A percentile compares a stretch with the other conserved stretches of the same genome.
Evolutionary conservation across 2,888 invertebrate genomes (phyloP).

Genomic region (Formica aserva): DNA sequence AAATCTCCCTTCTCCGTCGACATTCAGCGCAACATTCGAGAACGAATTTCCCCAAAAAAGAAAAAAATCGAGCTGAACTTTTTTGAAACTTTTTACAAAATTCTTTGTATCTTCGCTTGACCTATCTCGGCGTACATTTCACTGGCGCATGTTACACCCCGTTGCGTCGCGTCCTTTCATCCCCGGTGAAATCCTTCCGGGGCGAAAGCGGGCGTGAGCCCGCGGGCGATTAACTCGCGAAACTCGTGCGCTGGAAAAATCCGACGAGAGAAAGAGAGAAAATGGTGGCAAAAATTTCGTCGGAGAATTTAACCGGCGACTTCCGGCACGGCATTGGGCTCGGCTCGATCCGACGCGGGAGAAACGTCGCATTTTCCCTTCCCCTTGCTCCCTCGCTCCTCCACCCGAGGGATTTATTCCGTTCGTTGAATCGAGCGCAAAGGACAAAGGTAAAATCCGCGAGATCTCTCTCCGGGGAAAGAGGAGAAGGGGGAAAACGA

Average conservation of each 20-base stretch:
- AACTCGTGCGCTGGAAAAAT: slow-evolving; percentile 51
- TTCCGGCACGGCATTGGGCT: slow-evolving; percentile 29
- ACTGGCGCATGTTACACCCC: slow-evolving; percentile 37
- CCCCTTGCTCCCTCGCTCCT: neutral
- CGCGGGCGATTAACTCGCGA: slow-evolving; percentile 55
- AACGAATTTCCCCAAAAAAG: neutral
- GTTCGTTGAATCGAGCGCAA: slow-evolving; percentile 59
- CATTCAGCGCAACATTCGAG: slow-evolving; percentile 1
- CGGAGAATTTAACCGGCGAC: slow-evolving; percentile 46
- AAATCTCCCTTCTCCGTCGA: neutral
- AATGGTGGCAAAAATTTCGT: slow-evolving; percentile 48
- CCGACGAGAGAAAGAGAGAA: slow-evolving; percentile 1
- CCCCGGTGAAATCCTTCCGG: slow-evolving; percentile 45
- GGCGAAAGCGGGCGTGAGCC: slow-evolving; percentile 21
- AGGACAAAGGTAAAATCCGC: slow-evolving; percentile 71
- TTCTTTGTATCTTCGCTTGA: slow-evolving; percentile 29
- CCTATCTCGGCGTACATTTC: slow-evolving; percentile 36
- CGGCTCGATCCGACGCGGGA: slow-evolving; percentile 28
- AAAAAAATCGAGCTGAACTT: neutral
- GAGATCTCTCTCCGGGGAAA: slow-evolving; percentile 58
- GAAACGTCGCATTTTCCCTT: slow-evolving; percentile 59
- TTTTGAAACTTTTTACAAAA: slow-evolving; percentile 10
- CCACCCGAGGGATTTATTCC: slow-evolving; percentile 56
- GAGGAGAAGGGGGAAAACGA: slow-evolving; percentile 38
- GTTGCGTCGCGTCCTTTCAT: slow-evolving; percentile 38